Conservation (phyloP, 2,888 invertebrate species). For the Eurytoma californica region DNA sequence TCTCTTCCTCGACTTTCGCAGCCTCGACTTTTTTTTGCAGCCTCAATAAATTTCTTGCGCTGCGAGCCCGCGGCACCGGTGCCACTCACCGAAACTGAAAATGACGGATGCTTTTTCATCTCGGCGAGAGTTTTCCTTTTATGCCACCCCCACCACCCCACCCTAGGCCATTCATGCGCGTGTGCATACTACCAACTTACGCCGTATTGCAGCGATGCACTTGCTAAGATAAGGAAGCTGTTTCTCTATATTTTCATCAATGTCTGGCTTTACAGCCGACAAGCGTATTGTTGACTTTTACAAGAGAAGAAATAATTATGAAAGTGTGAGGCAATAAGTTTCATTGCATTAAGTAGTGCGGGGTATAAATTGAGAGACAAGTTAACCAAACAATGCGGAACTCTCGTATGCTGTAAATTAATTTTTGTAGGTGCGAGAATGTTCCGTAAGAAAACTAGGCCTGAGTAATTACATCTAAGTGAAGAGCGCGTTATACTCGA, state of each 20-base stretch:
- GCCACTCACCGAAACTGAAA: constrained; percentile 35
- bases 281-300: too few species aligned
- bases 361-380: background rate
- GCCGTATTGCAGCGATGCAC: constrained; percentile 21
- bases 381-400: background rate
- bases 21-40: constrained; percentile 4
- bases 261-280: too few species aligned
- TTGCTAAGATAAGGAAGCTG: too few species aligned
- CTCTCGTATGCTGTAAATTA: constrained; percentile 16
- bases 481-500: constrained; percentile 61
- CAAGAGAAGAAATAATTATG: too few species aligned
- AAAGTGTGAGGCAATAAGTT: too few species aligned
- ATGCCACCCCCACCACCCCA: constrained; percentile 22
- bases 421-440: constrained; percentile 1
- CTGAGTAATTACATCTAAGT: constrained; percentile 69
- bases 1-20: constrained; percentile 7
- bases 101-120: constrained; percentile 49
- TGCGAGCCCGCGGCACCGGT: background rate
- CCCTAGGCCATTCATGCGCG: constrained; percentile 47
- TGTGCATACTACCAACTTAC: constrained; percentile 35
- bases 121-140: constrained; percentile 4
- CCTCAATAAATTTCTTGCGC: constrained; percentile 46
- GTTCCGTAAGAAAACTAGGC: constrained; percentile 66
- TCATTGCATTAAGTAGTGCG: too few species aligned
- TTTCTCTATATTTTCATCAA: too few species aligned